Percentiles rank a stretch among this genome's conserved stretches.
phyloP scores from a whole-genome alignment of 2,888 invertebrate species.

The Ischnus inquisitorius region DNA sequence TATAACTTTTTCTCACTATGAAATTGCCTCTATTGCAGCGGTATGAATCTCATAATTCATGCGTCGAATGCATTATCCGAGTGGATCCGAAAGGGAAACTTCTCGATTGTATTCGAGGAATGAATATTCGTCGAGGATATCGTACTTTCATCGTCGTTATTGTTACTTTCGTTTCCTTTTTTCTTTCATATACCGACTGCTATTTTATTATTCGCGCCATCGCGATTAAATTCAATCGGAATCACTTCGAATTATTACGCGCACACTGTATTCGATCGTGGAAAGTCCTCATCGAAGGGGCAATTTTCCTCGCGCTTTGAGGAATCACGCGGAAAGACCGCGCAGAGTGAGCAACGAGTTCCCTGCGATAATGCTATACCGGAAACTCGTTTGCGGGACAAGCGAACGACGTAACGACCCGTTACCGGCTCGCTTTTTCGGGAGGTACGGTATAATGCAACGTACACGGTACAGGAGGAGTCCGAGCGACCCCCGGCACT shows the following conservation, averaged over 20 bases:
- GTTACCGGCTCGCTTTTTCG: conserved; percentile 78
- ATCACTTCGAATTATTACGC: background rate
- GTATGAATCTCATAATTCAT: background rate
- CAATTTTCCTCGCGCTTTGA: conserved; percentile 53
- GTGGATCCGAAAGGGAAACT: conserved; percentile 38
- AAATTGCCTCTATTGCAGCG: background rate
- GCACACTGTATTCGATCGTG: background rate
- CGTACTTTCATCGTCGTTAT: conserved; percentile 57
- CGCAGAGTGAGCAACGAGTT: conserved; percentile 67
- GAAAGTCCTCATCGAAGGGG: conserved; percentile 14
- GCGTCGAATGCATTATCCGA: conserved; percentile 21
- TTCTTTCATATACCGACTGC: background rate
- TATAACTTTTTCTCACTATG: conserved; percentile 4
- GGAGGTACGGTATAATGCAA: conserved; percentile 76
- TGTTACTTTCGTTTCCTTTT: conserved; percentile 51
- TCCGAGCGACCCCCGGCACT: conserved; percentile 40
- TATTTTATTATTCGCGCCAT: background rate
- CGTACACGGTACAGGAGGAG: conserved; percentile 84
- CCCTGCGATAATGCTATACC: conserved; percentile 61
- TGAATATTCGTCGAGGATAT: conserved; percentile 49
- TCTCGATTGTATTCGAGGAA: conserved; percentile 52
- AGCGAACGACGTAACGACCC: conserved; percentile 78
- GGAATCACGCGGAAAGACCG: background rate
- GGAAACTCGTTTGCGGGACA: conserved; percentile 74
- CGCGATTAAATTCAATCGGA: conserved; percentile 21